These are phyloP conservation scores for Jaculus jaculus DNA, from an alignment of 2,113 vertebrate species.

Conservation along the genomic window DNA sequence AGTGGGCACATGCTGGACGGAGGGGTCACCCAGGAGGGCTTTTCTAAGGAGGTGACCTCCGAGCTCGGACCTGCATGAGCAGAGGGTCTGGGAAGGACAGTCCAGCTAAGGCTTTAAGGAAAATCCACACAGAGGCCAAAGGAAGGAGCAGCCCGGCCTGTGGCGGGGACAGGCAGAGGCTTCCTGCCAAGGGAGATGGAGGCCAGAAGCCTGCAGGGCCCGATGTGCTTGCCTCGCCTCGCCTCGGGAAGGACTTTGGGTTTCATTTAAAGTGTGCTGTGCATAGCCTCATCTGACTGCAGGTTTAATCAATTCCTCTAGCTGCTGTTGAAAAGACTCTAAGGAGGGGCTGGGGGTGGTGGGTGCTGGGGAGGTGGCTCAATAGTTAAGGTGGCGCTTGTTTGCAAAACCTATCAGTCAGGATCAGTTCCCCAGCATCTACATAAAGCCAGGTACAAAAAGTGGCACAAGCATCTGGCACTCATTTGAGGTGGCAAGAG, in stretches of 20 bases:
- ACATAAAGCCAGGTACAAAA: too few species aligned
- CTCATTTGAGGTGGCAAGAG: too few species aligned
- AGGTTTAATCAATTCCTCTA: not conserved
- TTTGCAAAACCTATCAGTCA: too few species aligned
- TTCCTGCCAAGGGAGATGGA: not conserved
- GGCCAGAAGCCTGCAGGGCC: too few species aligned
- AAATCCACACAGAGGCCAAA: not conserved
- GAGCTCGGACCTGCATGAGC: not conserved
- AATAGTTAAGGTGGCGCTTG: too few species aligned
- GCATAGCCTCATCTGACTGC: accelerated
- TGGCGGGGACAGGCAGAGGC: too few species aligned
- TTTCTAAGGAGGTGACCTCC: not conserved
- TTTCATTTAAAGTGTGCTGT: accelerated
- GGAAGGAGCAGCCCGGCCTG: not conserved
- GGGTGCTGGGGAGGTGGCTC: not conserved
- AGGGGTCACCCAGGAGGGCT: not conserved
- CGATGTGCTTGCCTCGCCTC: not conserved
- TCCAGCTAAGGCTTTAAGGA: not conserved
- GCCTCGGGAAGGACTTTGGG: accelerated
- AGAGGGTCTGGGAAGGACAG: not conserved
- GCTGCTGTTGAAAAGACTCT: not conserved
- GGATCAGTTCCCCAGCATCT: too few species aligned
- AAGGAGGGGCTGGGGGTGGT: not conserved
- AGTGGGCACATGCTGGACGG: not conserved
- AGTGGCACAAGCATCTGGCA: too few species aligned